A percentile compares a stretch with the other conserved stretches of the same genome.
These are phyloP conservation scores for Drosophila atripex DNA, from an alignment of 2,888 invertebrate species.

Conservation along the genomic window DNA sequence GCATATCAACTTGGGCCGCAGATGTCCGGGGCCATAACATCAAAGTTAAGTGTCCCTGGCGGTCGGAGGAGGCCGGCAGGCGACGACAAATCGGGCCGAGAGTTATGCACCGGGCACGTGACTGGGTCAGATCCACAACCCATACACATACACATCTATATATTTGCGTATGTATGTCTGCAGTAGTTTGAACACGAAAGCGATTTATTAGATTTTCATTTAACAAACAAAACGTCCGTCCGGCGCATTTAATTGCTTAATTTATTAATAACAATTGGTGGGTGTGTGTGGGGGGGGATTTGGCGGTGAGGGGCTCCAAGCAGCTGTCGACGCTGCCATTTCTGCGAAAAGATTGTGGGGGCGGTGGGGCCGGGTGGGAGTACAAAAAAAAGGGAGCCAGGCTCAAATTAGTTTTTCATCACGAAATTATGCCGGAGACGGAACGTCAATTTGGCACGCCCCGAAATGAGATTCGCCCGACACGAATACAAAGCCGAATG, in stretches of 20 bases:
- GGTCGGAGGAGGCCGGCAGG: constrained; percentile 7
- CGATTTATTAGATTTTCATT: constrained; percentile 75
- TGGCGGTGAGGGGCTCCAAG: constrained; percentile 2
- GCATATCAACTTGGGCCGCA: constrained; percentile 44
- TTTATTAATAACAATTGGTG: constrained; percentile 71
- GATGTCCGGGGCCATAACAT: constrained; percentile 45
- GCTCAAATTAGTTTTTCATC: constrained; percentile 68
- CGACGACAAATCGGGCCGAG: constrained; percentile 24
- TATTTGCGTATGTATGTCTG: background rate
- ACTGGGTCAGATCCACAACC: constrained; percentile 46
- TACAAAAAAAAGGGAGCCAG: constrained; percentile 8
- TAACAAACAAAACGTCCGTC: constrained; percentile 63
- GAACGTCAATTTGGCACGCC: constrained; percentile 48
- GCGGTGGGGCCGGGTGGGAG: background rate
- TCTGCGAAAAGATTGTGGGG: background rate
- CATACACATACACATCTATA: background rate
- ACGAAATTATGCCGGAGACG: constrained; percentile 56
- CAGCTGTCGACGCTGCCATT: constrained; percentile 53
- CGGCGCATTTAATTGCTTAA: constrained; percentile 75
- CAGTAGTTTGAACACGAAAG: constrained; percentile 34
- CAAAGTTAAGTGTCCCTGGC: constrained; percentile 46
- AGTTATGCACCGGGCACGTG: constrained; percentile 75
- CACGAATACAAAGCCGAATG: constrained; percentile 51
- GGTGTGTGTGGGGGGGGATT: constrained; percentile 3
- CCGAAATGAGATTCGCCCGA: constrained; percentile 39